phyloP scores from a whole-genome alignment of 2,888 invertebrate genomes.

The Pseudeuparius sepicola region DNA sequence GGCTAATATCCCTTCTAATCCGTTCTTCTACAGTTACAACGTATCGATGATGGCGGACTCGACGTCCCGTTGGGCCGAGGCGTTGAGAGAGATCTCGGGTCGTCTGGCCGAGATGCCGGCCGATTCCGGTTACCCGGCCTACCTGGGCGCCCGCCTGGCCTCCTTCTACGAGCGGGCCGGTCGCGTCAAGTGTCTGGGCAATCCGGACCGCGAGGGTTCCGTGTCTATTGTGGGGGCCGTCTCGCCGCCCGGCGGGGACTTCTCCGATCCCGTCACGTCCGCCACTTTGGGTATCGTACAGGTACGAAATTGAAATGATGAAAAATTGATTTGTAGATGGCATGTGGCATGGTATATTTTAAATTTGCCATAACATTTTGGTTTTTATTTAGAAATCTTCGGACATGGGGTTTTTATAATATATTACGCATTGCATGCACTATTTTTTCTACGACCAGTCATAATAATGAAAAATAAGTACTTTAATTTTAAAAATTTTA shows the following conservation, averaged over 20 bases:
- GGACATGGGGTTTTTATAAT: too few species aligned
- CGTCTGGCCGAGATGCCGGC: conserved; percentile 99
- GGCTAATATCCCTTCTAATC: too few species aligned
- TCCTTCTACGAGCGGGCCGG: conserved; percentile 99
- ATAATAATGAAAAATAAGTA: too few species aligned
- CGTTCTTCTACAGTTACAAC: too few species aligned
- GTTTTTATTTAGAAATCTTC: too few species aligned
- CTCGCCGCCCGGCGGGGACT: conserved; percentile 99
- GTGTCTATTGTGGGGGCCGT: conserved; percentile 99
- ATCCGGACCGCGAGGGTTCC: conserved; percentile 96
- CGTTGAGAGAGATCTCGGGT: conserved; percentile 95
- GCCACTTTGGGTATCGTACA: conserved; percentile 64
- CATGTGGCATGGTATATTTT: too few species aligned
- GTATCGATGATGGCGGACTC: conserved; percentile 99
- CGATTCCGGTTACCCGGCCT: conserved; percentile 97
- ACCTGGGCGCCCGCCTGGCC: conserved; percentile 94
- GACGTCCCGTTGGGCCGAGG: conserved; percentile 99
- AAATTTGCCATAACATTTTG: too few species aligned
- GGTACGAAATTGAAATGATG: conserved; percentile 12
- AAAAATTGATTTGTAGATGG: too few species aligned
- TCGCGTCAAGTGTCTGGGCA: conserved; percentile 92
- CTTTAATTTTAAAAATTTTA: too few species aligned
- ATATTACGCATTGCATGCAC: too few species aligned
- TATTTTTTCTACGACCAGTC: too few species aligned
- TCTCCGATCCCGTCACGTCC: conserved; percentile 99